Evolutionary conservation across 2,888 invertebrate species (phyloP).

Genomic region (Drosophila seclusa): DNA sequence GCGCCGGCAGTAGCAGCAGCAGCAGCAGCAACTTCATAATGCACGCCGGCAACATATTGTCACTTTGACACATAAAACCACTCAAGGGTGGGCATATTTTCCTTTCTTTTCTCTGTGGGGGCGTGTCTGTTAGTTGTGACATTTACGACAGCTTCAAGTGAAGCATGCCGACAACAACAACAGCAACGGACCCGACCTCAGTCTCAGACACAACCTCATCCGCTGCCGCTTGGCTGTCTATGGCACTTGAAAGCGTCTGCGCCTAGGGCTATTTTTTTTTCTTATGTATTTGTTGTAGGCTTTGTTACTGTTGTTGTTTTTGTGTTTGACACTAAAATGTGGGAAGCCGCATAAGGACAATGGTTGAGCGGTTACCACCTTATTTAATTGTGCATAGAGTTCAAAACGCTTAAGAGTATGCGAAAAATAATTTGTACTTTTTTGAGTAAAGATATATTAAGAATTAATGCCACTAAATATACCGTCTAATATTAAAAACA

Average conservation of each 20-base stretch:
- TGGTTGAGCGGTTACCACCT: constrained; percentile 39
- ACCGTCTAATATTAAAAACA: not conserved
- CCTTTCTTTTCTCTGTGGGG: constrained; percentile 24
- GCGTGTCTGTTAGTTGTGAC: constrained; percentile 63
- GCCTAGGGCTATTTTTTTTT: constrained; percentile 60
- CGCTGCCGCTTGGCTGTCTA: constrained; percentile 52
- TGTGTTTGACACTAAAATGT: constrained; percentile 47
- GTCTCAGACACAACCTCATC: constrained; percentile 43
- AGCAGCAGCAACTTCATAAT: constrained; percentile 60
- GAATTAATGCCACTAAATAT: not conserved
- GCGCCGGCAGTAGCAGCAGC: constrained; percentile 15
- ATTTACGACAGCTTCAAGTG: constrained; percentile 79
- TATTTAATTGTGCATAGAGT: constrained; percentile 49
- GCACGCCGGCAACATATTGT: constrained; percentile 79
- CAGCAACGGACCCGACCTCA: constrained; percentile 43
- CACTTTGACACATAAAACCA: constrained; percentile 81
- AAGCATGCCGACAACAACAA: constrained; percentile 57
- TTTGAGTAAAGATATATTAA: not conserved
- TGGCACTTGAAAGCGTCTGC: constrained; percentile 79
- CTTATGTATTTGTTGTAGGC: constrained; percentile 4
- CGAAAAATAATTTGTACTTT: constrained; percentile 3
- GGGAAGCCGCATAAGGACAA: constrained; percentile 53
- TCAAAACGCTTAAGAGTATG: constrained; percentile 48
- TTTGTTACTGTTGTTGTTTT: constrained; percentile 28
- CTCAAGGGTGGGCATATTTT: constrained; percentile 61